Percentiles rank a stretch among this genome's conserved stretches.
These are phyloP conservation scores for Cheirogaleus major DNA, from an alignment of 2,797 vertebrate species.

Conservation along the genomic window DNA sequence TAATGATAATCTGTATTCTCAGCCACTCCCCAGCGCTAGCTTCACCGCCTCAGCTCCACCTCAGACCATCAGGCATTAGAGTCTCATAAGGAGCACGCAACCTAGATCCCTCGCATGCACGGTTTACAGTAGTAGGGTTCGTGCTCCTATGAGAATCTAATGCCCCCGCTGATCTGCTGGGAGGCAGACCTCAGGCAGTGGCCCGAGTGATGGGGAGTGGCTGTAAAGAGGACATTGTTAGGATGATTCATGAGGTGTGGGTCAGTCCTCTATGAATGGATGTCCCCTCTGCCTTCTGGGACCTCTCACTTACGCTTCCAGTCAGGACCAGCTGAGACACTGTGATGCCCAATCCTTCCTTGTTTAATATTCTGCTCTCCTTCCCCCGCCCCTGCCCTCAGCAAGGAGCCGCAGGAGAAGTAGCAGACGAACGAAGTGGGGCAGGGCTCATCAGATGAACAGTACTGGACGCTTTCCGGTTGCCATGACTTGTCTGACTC, in stretches of 20 bases:
- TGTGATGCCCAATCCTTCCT: not conserved
- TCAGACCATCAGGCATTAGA: too few relatives aligned
- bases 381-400: not conserved
- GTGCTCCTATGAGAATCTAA: too few relatives aligned
- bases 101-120: too few relatives aligned
- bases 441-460: not conserved
- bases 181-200: too few relatives aligned
- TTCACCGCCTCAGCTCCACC: too few relatives aligned
- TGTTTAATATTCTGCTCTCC: not conserved
- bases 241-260: not conserved
- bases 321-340: not conserved
- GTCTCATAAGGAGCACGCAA: too few relatives aligned
- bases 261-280: not conserved
- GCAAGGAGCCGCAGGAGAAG: not conserved
- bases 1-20: too few relatives aligned
- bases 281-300: not conserved
- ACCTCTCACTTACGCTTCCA: not conserved
- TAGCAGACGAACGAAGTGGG: not conserved
- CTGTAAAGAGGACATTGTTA: not conserved
- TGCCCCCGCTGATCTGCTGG: too few relatives aligned
- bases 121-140: too few relatives aligned
- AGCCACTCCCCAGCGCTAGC: too few relatives aligned
- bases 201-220: too few relatives aligned
- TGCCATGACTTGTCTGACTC: not conserved
- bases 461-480: not conserved